Base-by-base conservation (phyloP, 2,113 vertebrate genomes). In the Nettapus auritus region DNA sequence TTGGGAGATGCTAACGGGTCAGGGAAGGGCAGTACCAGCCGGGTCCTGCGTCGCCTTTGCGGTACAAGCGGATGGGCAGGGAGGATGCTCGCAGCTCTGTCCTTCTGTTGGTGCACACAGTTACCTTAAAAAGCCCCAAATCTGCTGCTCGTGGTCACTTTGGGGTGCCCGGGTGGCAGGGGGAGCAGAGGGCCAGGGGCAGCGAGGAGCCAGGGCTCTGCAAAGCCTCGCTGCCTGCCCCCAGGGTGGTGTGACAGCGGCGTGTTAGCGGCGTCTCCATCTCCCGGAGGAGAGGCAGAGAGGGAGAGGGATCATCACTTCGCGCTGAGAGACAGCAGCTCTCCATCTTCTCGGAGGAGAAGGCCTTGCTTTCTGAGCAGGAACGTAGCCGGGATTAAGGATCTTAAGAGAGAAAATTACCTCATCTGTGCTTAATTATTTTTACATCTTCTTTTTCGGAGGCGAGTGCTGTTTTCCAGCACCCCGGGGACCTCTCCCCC, bases 341-440 rank as follows among this genome's bases (percentile, higher is more conserved):
- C 85, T 46, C 78, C 40, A 5, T 53, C 82, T 83, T 95, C 46
- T 84, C 90, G 68, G 48, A 94, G 80, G 31, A 96, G 76, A 34
- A 68, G 29, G 36, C 77, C 25, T 59, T 34, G 34, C 56, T 62
- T 31, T 56, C 16, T 7, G 67, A 91, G 88, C 67, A 60, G 70
- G 46, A 78, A 14, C 2, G 0, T 50, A 76, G 57, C 38, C 15
- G 55, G 74, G 70, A 95, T 96, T 87, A 95, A 83, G 38, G 91
- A 82, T 88, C 88, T 89, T 59, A 75, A 93, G 80, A 91, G 48
- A 62, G 40, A 59, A 94, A 94, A 93, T 96, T 63, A 90, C 62
- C 81, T 97, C 77, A 66, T 92, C 48, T 91, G 33, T 11, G 69
- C 46, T 70, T 95, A 90, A 90, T 90, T 97, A 86, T 82, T 95